phyloP scores from a whole-genome alignment of 2,888 invertebrate genomes.

The Lobophora halterata region DNA sequence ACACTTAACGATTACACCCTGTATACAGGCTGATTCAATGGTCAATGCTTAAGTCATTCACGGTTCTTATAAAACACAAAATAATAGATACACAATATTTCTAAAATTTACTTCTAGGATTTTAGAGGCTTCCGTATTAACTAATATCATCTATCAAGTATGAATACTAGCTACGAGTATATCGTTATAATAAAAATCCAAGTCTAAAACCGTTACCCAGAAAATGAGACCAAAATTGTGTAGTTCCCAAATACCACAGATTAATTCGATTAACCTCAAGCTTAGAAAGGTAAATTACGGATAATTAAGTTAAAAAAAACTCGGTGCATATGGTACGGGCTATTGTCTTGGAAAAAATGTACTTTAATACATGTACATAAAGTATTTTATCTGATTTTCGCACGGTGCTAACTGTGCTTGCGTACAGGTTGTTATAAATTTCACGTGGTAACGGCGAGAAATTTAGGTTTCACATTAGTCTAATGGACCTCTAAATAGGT shows the following conservation, averaged over 20 bases:
- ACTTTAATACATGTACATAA: slow-evolving; percentile 71
- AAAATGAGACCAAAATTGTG: slow-evolving; percentile 29
- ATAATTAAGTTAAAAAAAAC: slow-evolving; percentile 59
- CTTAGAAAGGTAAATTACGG: slow-evolving; percentile 62
- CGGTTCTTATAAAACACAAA: no score
- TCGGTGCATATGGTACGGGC: slow-evolving; percentile 61
- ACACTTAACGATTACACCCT: no score
- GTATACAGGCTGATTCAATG: no score
- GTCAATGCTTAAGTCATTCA: no score
- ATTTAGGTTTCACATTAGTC: not conserved
- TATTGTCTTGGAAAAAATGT: slow-evolving; percentile 72
- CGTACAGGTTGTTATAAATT: slow-evolving; percentile 52
- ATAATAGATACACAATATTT: no score
- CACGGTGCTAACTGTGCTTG: slow-evolving; percentile 69
- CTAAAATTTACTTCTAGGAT: no score
- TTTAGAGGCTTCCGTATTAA: no score
- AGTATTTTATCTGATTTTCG: slow-evolving; percentile 75
- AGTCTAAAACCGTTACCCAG: slow-evolving; percentile 1
- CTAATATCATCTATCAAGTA: no score
- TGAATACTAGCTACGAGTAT: no score
- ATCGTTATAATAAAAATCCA: no score
- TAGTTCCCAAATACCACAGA: slow-evolving; percentile 33
- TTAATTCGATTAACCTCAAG: slow-evolving; percentile 54
- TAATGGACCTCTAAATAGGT: no score
- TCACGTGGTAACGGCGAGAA: slow-evolving; percentile 6